These are phyloP conservation scores for Pristis pectinata DNA, from an alignment of 2,797 vertebrate genomes.

Conservation along the genomic window DNA sequence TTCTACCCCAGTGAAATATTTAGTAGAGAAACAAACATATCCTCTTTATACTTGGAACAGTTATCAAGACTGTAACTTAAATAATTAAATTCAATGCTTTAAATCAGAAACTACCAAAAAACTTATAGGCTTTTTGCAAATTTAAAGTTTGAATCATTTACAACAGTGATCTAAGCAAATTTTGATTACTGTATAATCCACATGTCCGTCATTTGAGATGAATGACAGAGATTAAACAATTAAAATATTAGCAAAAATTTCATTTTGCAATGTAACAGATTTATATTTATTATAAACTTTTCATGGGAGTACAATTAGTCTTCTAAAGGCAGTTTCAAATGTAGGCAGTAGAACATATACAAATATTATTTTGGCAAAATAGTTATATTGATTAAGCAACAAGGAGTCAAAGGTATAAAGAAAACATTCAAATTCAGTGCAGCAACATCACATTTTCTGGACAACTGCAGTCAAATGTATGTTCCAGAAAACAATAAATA, in stretches of 20 bases:
- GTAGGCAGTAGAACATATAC: constrained; percentile 21
- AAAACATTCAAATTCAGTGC: constrained; percentile 30
- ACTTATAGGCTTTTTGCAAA: background rate
- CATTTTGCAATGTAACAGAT: background rate
- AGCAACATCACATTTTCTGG: constrained; percentile 35
- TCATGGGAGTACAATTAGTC: constrained; percentile 8
- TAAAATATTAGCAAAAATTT: constrained; percentile 9
- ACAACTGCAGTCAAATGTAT: constrained; percentile 5
- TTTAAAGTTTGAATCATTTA: constrained; percentile 22
- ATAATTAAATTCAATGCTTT: background rate
- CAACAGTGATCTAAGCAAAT: background rate
- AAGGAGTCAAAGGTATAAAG: background rate
- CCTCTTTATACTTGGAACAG: background rate
- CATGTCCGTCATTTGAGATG: constrained; percentile 13
- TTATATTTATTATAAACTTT: constrained; percentile 34
- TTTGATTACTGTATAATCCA: background rate
- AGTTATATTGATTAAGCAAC: constrained; percentile 14
- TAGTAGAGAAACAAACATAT: background rate
- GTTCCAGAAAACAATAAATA: constrained; percentile 3
- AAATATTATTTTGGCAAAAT: constrained; percentile 36
- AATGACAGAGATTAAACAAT: background rate
- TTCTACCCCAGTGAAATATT: background rate
- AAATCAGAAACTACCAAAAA: constrained; percentile 6
- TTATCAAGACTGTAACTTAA: constrained; percentile 13
- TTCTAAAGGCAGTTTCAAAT: constrained; percentile 31